A percentile compares a stretch with the other conserved stretches of the same genome.
phyloP scores from a whole-genome alignment of 2,113 vertebrate species.

The Orthonyx spaldingii region DNA sequence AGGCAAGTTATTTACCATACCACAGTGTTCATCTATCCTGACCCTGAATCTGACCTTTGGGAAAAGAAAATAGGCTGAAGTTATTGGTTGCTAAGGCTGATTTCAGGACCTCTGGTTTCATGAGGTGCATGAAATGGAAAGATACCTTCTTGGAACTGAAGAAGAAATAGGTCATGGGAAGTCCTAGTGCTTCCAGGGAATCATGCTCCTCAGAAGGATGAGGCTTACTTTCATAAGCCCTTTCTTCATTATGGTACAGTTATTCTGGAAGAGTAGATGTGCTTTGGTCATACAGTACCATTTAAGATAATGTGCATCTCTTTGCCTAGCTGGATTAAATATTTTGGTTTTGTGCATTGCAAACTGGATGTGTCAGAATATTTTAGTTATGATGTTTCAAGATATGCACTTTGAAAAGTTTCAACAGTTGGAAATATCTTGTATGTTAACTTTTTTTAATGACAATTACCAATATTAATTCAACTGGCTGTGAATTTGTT shows the following conservation, averaged over 20 bases:
- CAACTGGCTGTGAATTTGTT: constrained; percentile 38
- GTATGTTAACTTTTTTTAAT: constrained; percentile 7
- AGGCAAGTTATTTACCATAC: background rate
- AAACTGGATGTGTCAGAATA: background rate
- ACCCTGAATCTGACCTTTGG: background rate
- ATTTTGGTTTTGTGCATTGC: background rate
- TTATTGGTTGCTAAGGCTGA: background rate
- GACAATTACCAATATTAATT: constrained; percentile 41
- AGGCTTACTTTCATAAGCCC: background rate
- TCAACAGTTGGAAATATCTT: constrained; percentile 12
- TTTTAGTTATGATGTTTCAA: constrained; percentile 2
- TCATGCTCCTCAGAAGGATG: background rate
- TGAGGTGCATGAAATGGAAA: background rate
- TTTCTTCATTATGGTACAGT: background rate
- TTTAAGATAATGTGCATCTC: background rate
- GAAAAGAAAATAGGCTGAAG: background rate
- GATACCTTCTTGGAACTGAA: background rate
- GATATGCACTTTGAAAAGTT: background rate
- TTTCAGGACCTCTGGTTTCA: background rate
- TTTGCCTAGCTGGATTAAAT: background rate
- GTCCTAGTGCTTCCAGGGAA: background rate
- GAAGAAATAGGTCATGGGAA: background rate
- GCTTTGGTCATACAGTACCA: background rate
- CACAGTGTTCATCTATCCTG: background rate
- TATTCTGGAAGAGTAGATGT: background rate